Conservation (phyloP, 2,113 vertebrate genomes). For the Oncorhynchus gorbuscha region DNA sequence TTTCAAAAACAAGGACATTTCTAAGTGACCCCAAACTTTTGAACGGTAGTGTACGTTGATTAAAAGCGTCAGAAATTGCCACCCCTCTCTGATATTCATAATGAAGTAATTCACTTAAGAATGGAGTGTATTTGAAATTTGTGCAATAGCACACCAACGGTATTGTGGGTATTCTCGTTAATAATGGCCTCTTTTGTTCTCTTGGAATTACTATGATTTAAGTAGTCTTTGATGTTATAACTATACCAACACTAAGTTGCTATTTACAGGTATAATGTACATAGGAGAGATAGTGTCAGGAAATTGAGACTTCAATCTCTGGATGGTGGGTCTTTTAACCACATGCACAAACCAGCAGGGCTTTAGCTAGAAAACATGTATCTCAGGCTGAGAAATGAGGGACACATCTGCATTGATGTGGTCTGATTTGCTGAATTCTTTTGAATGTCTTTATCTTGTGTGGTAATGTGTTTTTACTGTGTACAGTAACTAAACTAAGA, state of each 20-base stretch:
- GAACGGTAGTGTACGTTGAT: conserved; percentile 29
- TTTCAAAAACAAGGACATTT: too few species aligned
- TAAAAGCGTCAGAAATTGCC: conserved; percentile 63
- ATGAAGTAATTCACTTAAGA: conserved; percentile 48
- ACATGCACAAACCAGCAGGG: conserved; percentile 51
- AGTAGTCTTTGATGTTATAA: conserved; percentile 63
- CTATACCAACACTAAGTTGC: conserved; percentile 64
- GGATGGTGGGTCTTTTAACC: conserved; percentile 39
- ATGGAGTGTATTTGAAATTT: conserved; percentile 47
- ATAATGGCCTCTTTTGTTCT: conserved; percentile 48
- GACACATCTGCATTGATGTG: conserved; percentile 33
- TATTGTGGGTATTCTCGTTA: conserved; percentile 28
- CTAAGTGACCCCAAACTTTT: too few species aligned
- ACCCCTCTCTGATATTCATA: conserved; percentile 29
- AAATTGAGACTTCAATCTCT: conserved; percentile 18
- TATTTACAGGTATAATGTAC: conserved; percentile 71
- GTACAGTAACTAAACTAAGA: conserved; percentile 2
- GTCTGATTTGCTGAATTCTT: conserved; percentile 36
- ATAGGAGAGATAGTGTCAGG: conserved; percentile 37
- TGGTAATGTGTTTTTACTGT: conserved; percentile 22
- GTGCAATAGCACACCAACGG: conserved; percentile 58
- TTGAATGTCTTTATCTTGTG: conserved; percentile 35
- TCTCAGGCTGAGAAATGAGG: conserved; percentile 38
- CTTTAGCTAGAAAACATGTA: background rate
- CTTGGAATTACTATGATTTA: conserved; percentile 47